Percentiles rank a stretch among this genome's conserved stretches.
phyloP scores from a whole-genome alignment of 2,888 invertebrate species.

The Eristalinus sepulchralis region DNA sequence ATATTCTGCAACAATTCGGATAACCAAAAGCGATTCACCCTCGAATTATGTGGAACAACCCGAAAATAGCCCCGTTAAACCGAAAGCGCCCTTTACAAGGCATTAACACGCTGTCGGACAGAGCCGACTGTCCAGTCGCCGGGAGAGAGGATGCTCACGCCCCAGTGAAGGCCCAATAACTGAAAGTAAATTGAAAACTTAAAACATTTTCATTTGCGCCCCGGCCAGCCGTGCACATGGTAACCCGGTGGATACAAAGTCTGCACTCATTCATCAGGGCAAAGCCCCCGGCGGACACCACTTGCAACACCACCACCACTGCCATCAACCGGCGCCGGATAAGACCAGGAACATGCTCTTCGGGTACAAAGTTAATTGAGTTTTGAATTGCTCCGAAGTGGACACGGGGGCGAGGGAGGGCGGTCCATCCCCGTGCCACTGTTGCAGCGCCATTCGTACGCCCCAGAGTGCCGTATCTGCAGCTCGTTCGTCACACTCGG shows the following conservation, averaged over 20 bases:
- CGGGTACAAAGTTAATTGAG: slow-evolving; percentile 71
- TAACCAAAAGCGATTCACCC: slow-evolving; percentile 46
- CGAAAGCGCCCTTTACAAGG: slow-evolving; percentile 24
- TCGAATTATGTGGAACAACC: slow-evolving; percentile 18
- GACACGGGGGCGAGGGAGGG: not conserved
- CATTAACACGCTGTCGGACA: slow-evolving; percentile 56
- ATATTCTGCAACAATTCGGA: slow-evolving; percentile 45
- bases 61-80: slow-evolving; percentile 17
- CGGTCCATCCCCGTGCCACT: slow-evolving; percentile 4
- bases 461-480: not conserved
- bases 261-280: slow-evolving; percentile 58
- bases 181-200: slow-evolving; percentile 68
- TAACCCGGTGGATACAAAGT: slow-evolving; percentile 3
- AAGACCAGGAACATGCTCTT: slow-evolving; percentile 65
- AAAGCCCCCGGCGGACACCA: slow-evolving; percentile 45
- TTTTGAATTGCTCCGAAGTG: slow-evolving; percentile 66
- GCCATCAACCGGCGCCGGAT: slow-evolving; percentile 30
- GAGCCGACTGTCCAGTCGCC: too few species aligned
- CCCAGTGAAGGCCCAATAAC: slow-evolving; percentile 45
- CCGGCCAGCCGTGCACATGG: not conserved
- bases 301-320: not conserved
- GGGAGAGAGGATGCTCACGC: not conserved
- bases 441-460: slow-evolving; percentile 30
- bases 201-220: slow-evolving; percentile 48
- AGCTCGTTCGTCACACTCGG: not conserved